Percentiles rank a stretch among this genome's conserved stretches.
Evolutionary conservation across 2,888 invertebrate genomes (phyloP).

Genomic region (Hirudinaria manillensis): DNA sequence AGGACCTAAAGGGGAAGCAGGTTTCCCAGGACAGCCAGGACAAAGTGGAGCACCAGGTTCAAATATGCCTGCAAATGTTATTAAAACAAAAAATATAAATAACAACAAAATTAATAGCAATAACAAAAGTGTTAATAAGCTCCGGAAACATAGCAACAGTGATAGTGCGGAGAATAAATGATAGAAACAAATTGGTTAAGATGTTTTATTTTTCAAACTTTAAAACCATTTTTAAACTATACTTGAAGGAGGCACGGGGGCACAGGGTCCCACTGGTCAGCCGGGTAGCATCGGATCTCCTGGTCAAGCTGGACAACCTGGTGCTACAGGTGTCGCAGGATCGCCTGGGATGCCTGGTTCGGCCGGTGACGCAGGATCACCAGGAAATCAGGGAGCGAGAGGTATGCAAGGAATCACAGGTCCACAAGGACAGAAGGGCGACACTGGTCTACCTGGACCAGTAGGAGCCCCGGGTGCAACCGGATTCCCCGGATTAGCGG

Average conservation of each 20-base stretch:
- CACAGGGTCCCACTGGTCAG: conserved; percentile 32
- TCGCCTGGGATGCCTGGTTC: conserved; percentile 10
- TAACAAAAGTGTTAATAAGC: too few species aligned
- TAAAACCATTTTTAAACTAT: background rate
- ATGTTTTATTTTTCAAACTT: background rate
- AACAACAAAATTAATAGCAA: too few species aligned
- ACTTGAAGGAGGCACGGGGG: conserved; percentile 23
- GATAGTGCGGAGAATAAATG: background rate
- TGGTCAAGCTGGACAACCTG: conserved; percentile 16
- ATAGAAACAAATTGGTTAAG: too few species aligned
- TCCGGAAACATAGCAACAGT: background rate
- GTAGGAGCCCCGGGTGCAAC: conserved; percentile 23
- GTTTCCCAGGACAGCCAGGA: background rate
- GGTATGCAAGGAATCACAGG: conserved; percentile 34
- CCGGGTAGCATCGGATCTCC: conserved; percentile 30
- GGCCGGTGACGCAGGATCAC: conserved; percentile 31
- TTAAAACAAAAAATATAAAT: background rate
- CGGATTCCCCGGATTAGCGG: conserved; percentile 24
- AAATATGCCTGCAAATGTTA: background rate
- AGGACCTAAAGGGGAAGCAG: conserved; percentile 18
- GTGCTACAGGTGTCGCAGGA: conserved; percentile 18
- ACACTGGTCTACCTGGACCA: conserved; percentile 29
- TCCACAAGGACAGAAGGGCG: conserved; percentile 31
- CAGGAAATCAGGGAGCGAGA: conserved; percentile 31
- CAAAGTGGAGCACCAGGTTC: conserved; percentile 1